Evolutionary conservation across 2,888 invertebrate species (phyloP).

Genomic region (Lydus trimaculatus): DNA sequence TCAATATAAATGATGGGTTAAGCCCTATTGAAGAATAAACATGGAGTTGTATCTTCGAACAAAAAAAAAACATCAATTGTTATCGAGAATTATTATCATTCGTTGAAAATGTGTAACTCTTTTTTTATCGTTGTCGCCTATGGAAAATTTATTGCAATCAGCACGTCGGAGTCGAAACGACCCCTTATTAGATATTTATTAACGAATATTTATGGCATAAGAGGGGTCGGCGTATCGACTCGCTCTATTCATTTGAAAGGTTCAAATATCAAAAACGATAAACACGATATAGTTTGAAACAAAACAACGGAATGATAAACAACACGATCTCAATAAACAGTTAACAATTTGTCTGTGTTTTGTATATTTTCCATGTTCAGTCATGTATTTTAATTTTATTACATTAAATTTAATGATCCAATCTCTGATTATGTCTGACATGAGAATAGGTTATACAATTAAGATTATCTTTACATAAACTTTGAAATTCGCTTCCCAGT

Average conservation of each 20-base stretch:
- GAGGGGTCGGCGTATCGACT: conserved; percentile 9
- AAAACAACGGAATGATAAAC: conserved; percentile 17
- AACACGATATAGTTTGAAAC: conserved; percentile 18
- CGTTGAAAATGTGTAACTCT: background rate
- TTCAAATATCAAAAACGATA: conserved; percentile 20
- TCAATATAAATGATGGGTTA: background rate
- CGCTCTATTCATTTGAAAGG: conserved; percentile 12
- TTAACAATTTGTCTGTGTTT: conserved; percentile 11
- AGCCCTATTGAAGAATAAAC: too few relatives aligned
- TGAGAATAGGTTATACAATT: conserved; percentile 20
- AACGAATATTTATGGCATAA: conserved; percentile 40
- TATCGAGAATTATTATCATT: background rate
- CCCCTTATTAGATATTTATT: conserved; percentile 41
- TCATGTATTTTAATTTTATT: conserved; percentile 9
- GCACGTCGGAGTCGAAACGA: background rate
- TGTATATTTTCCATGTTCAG: conserved; percentile 8
- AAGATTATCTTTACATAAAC: conserved; percentile 19
- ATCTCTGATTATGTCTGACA: background rate
- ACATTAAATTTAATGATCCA: conserved; percentile 12
- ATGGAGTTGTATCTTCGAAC: background rate
- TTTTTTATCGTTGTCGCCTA: conserved; percentile 13
- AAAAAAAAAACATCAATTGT: background rate
- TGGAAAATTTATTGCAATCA: conserved; percentile 14
- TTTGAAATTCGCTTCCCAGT: background rate
- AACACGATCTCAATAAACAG: conserved; percentile 5